Base-by-base conservation (phyloP, 30 jellyfish, hydroid and myxozoan species). In the Pseudorhiza aurosa region DNA sequence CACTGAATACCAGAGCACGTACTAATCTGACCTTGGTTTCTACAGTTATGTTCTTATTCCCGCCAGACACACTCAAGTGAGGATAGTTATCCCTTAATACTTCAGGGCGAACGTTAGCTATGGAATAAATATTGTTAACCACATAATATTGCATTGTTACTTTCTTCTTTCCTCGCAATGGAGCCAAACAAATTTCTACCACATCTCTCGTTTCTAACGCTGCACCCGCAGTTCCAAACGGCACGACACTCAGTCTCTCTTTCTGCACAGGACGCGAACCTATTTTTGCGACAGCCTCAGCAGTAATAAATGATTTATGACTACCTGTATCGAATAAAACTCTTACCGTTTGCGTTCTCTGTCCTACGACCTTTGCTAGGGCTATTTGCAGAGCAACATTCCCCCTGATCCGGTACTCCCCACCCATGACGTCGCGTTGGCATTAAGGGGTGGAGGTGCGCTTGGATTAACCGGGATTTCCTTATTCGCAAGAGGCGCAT, bases 281-380 rank as follows among this genome's bases (percentile, higher is more conserved):
- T 51, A 51, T 30, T 37, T 31, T 21, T 26, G 36, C 64, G 32
- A 25, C 69, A 33, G 74, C 87, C 67, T 58, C 51, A 7, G 68
- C 51, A 32, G 87, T 56, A n/a, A 32, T 39, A 26, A 74, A 74
- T 21, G 87, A 51, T 37, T 37, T 74, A 5, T 74, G 75, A 56
- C 87, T 74, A 18, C 87, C 87, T 29, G 40, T 31, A 77, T 74
- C 87, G 36, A 74, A 74, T 29, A 72, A 51, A 55, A 47, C 69
- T 26, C 85, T 42, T 24, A 68, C 47, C 69, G 32, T 55, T 44
- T 32, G 17, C 17, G 3, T 33, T 35, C 15, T 67, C 81, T 3
- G 18, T 50, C 74, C 73, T 24, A 6, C 12, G 44, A 72, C 59
- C 14, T 51, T 14, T 8, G 86, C 86, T 28, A 28, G 44, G 86